Evolutionary conservation across 2,113 vertebrate genomes (phyloP), one percentile per base, ranked within the genome.

Genomic region (Archilochus colubris): DNA sequence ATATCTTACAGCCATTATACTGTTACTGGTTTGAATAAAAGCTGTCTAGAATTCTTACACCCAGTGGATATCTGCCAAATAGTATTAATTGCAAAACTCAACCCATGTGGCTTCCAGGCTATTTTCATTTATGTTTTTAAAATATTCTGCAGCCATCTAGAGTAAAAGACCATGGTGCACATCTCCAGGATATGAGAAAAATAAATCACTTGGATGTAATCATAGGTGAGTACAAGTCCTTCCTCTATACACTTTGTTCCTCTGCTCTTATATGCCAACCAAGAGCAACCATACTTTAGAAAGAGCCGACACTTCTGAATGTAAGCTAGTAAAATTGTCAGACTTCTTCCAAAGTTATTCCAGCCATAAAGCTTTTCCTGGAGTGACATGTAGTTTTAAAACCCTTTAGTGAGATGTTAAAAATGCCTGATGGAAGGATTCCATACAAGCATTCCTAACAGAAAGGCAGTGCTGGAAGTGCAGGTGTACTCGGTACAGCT

Each of bases 1-100:
- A 43, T 51, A 16, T 46, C 95, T 91, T 75, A 66, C 72, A 77
- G 33, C 48, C 88, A 64, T 91, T 89, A 64, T 14, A 94, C 78
- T 91, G 55, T 86, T 84, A 70, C 68, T 94, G 74, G 25, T 95
- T 85, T 94, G 80, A 94, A 95, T 48, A 96, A 85, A 96, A 93
- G 63, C 73, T 93, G 53, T 87, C 90, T 96, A 75, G 88, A 80
- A 69, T 68, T 93, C 33, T 91, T 93, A 70, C 40, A 85, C 31
- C 9, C 82, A 87, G 12, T 88, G 76, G 82, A 91, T 31, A 59
- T 67, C 28, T 33, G 79, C 63, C 91, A 96, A 93, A 82, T 74
- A 86, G 75, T 33, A 66, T 38, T 66, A 72, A 24, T 58, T 16
- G 27, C 88, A 72, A 93, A 95, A 89, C 40, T 70, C 86, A 70